Conservation (phyloP, 2,888 invertebrate species). For the Idaea straminata region DNA sequence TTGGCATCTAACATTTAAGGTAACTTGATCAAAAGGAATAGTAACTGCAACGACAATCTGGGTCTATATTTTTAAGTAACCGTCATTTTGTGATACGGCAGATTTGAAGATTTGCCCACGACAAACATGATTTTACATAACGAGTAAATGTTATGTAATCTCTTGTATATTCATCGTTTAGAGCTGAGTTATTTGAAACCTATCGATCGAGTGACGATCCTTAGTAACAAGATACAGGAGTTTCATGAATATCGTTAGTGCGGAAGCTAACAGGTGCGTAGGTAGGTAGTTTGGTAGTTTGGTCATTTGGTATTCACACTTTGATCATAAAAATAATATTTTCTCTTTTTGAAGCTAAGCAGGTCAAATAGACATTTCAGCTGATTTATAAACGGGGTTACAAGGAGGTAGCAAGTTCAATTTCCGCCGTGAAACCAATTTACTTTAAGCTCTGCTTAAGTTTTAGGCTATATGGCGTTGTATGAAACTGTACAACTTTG, state of each 20-base stretch:
- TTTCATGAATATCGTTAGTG: not conserved
- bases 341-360: not conserved
- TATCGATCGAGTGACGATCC: constrained; percentile 1
- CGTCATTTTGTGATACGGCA: not conserved
- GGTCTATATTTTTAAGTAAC: too few relatives aligned
- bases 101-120: not conserved
- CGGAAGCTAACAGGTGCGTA: not conserved
- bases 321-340: not conserved
- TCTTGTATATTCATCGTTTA: not conserved
- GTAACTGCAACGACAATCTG: too few relatives aligned
- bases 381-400: not conserved
- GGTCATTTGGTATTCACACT: not conserved
- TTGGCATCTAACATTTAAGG: too few relatives aligned
- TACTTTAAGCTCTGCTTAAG: not conserved
- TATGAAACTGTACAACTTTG: not conserved
- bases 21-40: too few relatives aligned
- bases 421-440: not conserved
- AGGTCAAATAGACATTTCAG: not conserved
- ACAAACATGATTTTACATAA: not conserved
- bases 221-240: not conserved
- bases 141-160: not conserved
- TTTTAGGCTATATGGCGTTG: not conserved
- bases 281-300: not conserved
- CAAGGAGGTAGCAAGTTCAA: not conserved
- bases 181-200: not conserved